These are phyloP conservation scores for Helicoverpa zea DNA, from an alignment of 1,140 invertebrate genomes.

Conservation along the genomic window DNA sequence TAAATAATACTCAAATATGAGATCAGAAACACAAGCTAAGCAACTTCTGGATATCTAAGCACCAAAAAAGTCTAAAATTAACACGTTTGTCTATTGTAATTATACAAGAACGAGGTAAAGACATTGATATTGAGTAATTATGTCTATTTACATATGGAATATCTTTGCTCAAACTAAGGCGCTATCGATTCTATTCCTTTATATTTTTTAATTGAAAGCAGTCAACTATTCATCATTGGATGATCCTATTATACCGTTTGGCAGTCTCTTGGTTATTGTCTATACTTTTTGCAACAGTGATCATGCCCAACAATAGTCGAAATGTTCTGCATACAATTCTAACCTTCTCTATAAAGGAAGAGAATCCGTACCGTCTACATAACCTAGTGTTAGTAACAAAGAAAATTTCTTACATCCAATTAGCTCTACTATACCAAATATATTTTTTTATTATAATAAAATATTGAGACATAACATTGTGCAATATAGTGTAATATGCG, in stretches of 20 bases:
- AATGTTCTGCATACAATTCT: no score
- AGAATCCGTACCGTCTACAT: background rate
- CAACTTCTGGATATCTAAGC: slow-evolving; percentile 71
- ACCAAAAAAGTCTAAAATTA: slow-evolving; percentile 61
- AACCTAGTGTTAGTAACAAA: slow-evolving; percentile 16
- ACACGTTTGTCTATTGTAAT: slow-evolving; percentile 1
- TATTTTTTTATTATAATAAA: slow-evolving; percentile 78
- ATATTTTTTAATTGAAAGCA: no score
- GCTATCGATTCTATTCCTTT: slow-evolving; percentile 3
- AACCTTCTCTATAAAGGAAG: background rate
- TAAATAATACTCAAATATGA: slow-evolving; percentile 85
- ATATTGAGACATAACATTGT: slow-evolving; percentile 85
- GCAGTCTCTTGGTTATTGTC: no score
- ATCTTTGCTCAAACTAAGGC: slow-evolving; percentile 10
- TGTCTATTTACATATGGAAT: slow-evolving; percentile 26
- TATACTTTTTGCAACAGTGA: no score
- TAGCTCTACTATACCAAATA: slow-evolving; percentile 67
- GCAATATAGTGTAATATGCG: slow-evolving; percentile 79
- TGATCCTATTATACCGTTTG: no score
- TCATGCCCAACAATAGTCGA: no score
- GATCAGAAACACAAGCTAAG: slow-evolving; percentile 82
- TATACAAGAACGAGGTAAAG: slow-evolving; percentile 15
- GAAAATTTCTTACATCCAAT: slow-evolving; percentile 56
- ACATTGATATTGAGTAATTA: slow-evolving; percentile 14
- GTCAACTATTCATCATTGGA: no score